Percentiles rank a stretch among this genome's conserved stretches.
phyloP scores from a whole-genome alignment of 2,888 invertebrate species.

The Yponomeuta plumbellus region DNA sequence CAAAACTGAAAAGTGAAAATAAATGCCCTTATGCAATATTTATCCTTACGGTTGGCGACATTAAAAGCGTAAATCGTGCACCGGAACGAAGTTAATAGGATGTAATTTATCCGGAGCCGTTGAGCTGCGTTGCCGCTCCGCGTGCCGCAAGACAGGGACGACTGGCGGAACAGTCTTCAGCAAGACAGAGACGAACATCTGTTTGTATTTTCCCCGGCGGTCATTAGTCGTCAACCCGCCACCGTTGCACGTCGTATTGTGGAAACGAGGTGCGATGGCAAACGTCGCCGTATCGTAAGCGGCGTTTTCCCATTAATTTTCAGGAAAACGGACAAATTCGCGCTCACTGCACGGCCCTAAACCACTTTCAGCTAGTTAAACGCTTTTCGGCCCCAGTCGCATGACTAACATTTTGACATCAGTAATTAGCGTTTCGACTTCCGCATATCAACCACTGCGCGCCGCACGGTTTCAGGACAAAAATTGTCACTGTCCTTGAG shows the following conservation, averaged over 20 bases:
- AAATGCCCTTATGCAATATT: conserved; percentile 62
- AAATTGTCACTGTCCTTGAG: neutral
- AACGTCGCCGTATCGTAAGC: conserved; percentile 49
- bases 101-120: conserved; percentile 72
- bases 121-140: conserved; percentile 69
- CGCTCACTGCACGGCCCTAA: conserved; percentile 55
- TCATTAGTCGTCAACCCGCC: conserved; percentile 60
- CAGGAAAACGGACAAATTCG: conserved; percentile 65
- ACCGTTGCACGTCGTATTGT: conserved; percentile 45
- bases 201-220: conserved; percentile 54
- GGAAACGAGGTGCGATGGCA: conserved; percentile 57
- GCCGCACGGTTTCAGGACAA: neutral
- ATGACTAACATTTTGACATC: conserved; percentile 29
- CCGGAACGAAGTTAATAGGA: conserved; percentile 71
- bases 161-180: conserved; percentile 22
- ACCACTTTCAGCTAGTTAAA: conserved; percentile 55
- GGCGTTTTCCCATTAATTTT: conserved; percentile 70
- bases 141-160: conserved; percentile 56
- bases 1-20: conserved; percentile 48
- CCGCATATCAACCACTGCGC: neutral
- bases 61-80: conserved; percentile 71
- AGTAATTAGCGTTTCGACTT: conserved; percentile 8
- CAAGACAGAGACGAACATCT: conserved; percentile 50
- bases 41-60: conserved; percentile 63
- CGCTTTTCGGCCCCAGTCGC: conserved; percentile 31